Conservation (phyloP, 2,113 vertebrate species). For the Chitala chitala region DNA sequence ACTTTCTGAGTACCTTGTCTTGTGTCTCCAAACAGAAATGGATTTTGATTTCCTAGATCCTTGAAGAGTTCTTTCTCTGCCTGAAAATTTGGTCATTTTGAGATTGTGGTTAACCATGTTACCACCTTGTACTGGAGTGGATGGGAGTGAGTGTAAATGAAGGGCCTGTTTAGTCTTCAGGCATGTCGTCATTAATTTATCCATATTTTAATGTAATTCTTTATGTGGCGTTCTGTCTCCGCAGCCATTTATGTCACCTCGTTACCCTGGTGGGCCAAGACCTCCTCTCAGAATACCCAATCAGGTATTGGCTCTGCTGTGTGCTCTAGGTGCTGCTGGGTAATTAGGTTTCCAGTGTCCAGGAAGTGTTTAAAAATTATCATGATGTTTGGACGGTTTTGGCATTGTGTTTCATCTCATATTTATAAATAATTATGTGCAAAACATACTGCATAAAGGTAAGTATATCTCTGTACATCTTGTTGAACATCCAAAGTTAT, state of each 20-base stretch:
- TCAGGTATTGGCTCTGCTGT: slow-evolving; percentile 69
- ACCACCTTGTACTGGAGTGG: background rate
- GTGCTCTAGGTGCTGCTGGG: slow-evolving; percentile 26
- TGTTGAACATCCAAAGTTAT: too few species aligned
- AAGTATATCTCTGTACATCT: too few species aligned
- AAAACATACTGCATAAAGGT: background rate
- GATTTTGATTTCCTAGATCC: background rate
- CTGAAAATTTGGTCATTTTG: background rate
- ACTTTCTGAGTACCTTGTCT: too few species aligned
- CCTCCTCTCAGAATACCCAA: slow-evolving; percentile 93
- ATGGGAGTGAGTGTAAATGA: background rate
- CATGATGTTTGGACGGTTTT: background rate
- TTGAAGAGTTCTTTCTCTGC: background rate
- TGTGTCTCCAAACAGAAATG: background rate
- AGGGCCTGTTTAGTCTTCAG: background rate
- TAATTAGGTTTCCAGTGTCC: background rate
- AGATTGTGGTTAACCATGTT: background rate
- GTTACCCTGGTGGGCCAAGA: slow-evolving; percentile 93
- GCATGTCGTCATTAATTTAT: slow-evolving; percentile 8
- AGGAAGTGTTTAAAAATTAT: background rate
- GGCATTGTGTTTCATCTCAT: background rate
- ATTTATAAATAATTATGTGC: background rate
- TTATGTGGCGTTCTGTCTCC: slow-evolving; percentile 33
- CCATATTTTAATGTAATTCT: slow-evolving; percentile 29
- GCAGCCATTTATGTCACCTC: slow-evolving; percentile 97